phyloP scores from a whole-genome alignment of 2,888 invertebrate species.

The Rhyacophila evoluta region DNA sequence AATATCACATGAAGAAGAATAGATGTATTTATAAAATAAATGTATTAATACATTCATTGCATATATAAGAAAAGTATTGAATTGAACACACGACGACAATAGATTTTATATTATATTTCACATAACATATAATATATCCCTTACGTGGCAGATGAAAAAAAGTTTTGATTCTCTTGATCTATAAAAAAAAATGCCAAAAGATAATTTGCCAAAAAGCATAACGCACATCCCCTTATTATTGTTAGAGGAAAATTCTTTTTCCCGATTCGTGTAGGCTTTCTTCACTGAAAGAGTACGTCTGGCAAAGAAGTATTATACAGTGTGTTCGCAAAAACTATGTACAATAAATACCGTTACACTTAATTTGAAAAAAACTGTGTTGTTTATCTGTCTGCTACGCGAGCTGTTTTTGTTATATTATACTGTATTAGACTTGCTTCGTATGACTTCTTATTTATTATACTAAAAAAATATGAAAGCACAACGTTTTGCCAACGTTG shows the following conservation, averaged over 20 bases:
- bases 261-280: not conserved
- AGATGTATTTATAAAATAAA: too few relatives aligned
- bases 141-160: not conserved
- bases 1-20: too few relatives aligned
- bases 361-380: too few relatives aligned
- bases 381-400: too few relatives aligned
- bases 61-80: not conserved
- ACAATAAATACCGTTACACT: too few relatives aligned
- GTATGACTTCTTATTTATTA: too few relatives aligned
- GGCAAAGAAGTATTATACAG: too few relatives aligned
- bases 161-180: constrained; percentile 4
- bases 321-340: too few relatives aligned
- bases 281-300: not conserved
- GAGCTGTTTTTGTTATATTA: too few relatives aligned
- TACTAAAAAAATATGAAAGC: too few relatives aligned
- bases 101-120: not conserved
- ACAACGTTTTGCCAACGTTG: too few relatives aligned
- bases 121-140: not conserved
- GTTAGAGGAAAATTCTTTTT: not conserved
- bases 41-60: not conserved
- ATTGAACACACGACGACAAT: not conserved
- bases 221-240: not conserved
- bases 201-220: constrained; percentile 1
- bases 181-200: not conserved
- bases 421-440: too few relatives aligned